These are phyloP conservation scores for Rhingia rostrata DNA, from an alignment of 2,888 invertebrate species.

Conservation along the genomic window DNA sequence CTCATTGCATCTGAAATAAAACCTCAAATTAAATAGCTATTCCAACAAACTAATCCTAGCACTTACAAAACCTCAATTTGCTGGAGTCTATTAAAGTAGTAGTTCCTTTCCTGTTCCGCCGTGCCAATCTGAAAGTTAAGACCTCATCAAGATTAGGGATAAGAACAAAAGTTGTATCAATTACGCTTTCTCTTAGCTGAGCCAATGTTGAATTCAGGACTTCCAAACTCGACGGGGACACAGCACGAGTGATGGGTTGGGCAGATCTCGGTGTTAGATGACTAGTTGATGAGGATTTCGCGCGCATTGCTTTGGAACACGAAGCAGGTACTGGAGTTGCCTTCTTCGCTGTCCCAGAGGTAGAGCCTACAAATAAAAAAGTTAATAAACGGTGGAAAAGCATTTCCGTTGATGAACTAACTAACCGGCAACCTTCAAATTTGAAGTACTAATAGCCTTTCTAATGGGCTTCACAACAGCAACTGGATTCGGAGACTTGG, in stretches of 20 bases:
- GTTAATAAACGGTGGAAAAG: no score
- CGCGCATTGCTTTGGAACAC: slow-evolving; percentile 22
- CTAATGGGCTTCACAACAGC: slow-evolving; percentile 55
- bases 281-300: slow-evolving; percentile 63
- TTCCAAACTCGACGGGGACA: slow-evolving; percentile 75
- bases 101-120: slow-evolving; percentile 76
- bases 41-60: not conserved
- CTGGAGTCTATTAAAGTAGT: slow-evolving; percentile 77
- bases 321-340: slow-evolving; percentile 36
- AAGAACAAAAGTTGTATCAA: not conserved
- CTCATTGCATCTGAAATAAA: slow-evolving; percentile 65
- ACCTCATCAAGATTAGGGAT: not conserved
- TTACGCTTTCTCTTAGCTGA: slow-evolving; percentile 66
- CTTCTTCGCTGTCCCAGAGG: slow-evolving; percentile 20
- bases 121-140: slow-evolving; percentile 51
- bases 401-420: not conserved
- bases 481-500: slow-evolving; percentile 72
- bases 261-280: slow-evolving; percentile 64
- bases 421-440: slow-evolving; percentile 44
- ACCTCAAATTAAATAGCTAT: not conserved
- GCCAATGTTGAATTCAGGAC: slow-evolving; percentile 69
- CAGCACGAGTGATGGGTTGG: slow-evolving; percentile 37
- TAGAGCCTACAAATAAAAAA: slow-evolving; percentile 2
- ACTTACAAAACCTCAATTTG: slow-evolving; percentile 77
- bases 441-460: slow-evolving; percentile 59